Conservation (phyloP, 2,888 invertebrate species). For the Pachymerium ferrugineum region DNA sequence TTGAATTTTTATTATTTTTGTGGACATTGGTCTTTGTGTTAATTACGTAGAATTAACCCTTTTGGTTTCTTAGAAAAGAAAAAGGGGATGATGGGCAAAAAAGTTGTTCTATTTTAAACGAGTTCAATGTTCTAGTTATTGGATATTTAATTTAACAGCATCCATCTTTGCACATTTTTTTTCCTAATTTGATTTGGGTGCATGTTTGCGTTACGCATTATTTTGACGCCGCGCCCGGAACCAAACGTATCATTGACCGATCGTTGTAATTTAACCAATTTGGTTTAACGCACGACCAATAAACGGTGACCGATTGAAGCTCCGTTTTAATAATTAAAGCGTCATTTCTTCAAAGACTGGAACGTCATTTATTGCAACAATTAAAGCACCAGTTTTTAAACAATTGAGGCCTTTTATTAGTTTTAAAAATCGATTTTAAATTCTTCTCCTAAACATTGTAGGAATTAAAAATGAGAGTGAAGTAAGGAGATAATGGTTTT, state of each 20-base stretch:
- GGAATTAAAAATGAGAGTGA: too few relatives aligned
- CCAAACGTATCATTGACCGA: constrained; percentile 21
- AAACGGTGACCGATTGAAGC: not conserved
- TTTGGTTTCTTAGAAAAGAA: not conserved
- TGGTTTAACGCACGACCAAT: not conserved
- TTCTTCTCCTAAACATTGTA: too few relatives aligned
- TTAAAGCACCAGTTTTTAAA: too few relatives aligned
- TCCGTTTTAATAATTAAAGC: too few relatives aligned
- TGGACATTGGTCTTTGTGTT: not conserved
- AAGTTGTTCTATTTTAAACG: not conserved
- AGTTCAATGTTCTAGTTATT: constrained; percentile 1
- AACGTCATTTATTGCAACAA: too few relatives aligned
- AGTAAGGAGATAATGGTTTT: constrained; percentile 10
- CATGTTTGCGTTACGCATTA: not conserved
- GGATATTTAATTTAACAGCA: not conserved
- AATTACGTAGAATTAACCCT: constrained; percentile 6
- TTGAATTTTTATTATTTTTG: not conserved
- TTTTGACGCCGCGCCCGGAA: not conserved
- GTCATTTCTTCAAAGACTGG: too few relatives aligned
- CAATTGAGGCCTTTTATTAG: too few relatives aligned
- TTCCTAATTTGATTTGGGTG: not conserved
- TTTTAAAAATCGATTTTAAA: too few relatives aligned
- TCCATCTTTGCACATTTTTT: not conserved
- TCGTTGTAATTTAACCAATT: not conserved
- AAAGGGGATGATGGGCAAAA: not conserved